A percentile compares a stretch with the other conserved stretches of the same genome.
Evolutionary conservation across 1,140 invertebrate species (phyloP).

Genomic region (Lysiphlebus fabarum): DNA sequence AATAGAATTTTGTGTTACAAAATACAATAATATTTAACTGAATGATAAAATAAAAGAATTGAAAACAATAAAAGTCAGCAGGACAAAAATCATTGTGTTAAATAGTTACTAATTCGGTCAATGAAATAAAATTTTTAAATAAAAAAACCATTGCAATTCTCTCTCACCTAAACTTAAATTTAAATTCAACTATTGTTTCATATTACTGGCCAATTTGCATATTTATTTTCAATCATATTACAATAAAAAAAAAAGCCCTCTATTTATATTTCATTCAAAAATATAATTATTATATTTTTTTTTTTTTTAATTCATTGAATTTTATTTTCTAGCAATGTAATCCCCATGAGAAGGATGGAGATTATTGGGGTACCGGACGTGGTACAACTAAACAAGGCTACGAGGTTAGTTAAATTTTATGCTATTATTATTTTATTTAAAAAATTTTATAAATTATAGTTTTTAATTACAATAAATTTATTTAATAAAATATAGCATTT

Average conservation of each 20-base stretch:
- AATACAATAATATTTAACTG: too few relatives aligned
- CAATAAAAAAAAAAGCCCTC: background rate
- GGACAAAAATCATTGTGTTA: too few relatives aligned
- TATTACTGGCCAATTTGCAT: slow-evolving; percentile 21
- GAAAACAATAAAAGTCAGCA: too few relatives aligned
- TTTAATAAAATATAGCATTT: slow-evolving; percentile 46
- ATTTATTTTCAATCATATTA: slow-evolving; percentile 2
- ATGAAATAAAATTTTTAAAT: too few relatives aligned
- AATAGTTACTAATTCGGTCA: too few relatives aligned
- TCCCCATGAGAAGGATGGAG: slow-evolving; percentile 58
- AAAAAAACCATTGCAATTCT: too few relatives aligned
- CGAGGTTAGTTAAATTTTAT: slow-evolving; percentile 47
- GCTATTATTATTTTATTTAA: background rate
- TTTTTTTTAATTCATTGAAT: slow-evolving; percentile 15
- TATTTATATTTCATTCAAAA: background rate
- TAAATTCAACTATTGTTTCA: slow-evolving; percentile 17
- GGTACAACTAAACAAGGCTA: slow-evolving; percentile 57
- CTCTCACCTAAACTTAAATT: too few relatives aligned
- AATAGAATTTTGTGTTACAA: too few relatives aligned
- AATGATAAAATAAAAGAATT: too few relatives aligned
- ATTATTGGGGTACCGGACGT: slow-evolving; percentile 55
- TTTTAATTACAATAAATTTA: slow-evolving; percentile 2
- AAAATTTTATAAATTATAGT: background rate
- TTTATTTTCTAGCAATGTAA: slow-evolving; percentile 55
- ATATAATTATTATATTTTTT: slow-evolving; percentile 5